Base-by-base conservation (phyloP, 1,140 invertebrate genomes). In the Mesaphorura yosii region DNA sequence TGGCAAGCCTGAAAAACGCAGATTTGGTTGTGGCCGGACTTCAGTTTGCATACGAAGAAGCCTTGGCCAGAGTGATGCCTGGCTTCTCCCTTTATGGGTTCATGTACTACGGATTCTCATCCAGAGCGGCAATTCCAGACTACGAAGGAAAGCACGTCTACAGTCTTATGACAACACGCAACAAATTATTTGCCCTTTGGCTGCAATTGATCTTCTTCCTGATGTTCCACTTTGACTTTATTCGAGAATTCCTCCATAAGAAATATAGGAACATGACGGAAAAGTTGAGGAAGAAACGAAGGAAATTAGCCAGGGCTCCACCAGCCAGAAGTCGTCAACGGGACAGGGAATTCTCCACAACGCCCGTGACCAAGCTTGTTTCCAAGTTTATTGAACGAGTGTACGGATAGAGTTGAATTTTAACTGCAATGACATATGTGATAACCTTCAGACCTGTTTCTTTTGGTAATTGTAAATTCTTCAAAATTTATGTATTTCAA, bases 1-100 rank as follows among this genome's bases (percentile, higher is more conserved):
- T 59, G 6, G 53, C 31, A 1, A 55, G 53, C 45, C 38, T 59
- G n/a, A 59, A 59, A 37, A 38, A 26, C 3, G 46, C 49, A 28
- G 58, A 59, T 41, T 34, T 23, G 23, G 28, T 20, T 6, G 53
- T 53, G 1, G 25, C 56, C 23, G 25, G 25, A 7, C 45, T 59
- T 5, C 58, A 48, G 19, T 34, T 34, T 19, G 10, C 46, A 3
- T 26, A 34, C 20, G n/a, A 34, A 19, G 46, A 48, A 27, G 46
- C 28, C 5, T 15, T 48, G 15, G 12, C 5, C n/a, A 29, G 37
- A 23, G 19, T 48, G 20, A 31, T 20, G 19, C 37, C 10, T 26
- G 31, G 31, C 23, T 27, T 27, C 3, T 48, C 46, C 4, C 28
- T 48, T 5, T 34, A 34, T 15, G 31, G 28, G 4, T 48, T 29